Percentiles rank a stretch among this genome's conserved stretches.
Conservation (phyloP, 2,888 invertebrate species). For the Seira ritae region DNA sequence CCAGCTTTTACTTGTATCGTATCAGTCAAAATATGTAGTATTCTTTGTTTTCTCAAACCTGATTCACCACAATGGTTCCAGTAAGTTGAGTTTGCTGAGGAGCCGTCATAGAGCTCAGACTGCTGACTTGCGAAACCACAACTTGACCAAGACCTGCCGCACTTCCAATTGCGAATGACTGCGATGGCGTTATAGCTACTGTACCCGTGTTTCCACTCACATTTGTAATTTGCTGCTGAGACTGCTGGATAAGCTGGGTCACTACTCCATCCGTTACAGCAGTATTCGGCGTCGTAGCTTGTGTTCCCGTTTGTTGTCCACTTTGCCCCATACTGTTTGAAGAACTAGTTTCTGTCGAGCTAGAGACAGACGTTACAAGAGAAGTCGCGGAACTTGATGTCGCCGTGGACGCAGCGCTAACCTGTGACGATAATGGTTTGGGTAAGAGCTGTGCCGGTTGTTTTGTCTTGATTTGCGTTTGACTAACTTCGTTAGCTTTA, state of each 20-base stretch:
- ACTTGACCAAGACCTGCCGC: slow-evolving; percentile 69
- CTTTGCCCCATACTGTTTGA: slow-evolving; percentile 37
- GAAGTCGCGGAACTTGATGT: slow-evolving; percentile 39
- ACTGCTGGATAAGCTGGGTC: slow-evolving; percentile 68
- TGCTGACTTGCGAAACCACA: slow-evolving; percentile 68
- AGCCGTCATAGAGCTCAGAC: slow-evolving; percentile 59
- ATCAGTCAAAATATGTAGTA: too few relatives aligned
- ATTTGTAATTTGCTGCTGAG: slow-evolving; percentile 56
- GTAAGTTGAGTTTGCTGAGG: slow-evolving; percentile 67
- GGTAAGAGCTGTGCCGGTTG: slow-evolving; percentile 72
- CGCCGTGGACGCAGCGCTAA: slow-evolving; percentile 49
- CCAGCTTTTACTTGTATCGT: too few relatives aligned
- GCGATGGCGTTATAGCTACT: slow-evolving; percentile 62
- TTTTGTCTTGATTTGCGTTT: slow-evolving; percentile 63
- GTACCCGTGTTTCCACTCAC: slow-evolving; percentile 57
- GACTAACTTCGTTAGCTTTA: slow-evolving; percentile 51
- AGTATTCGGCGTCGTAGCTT: slow-evolving; percentile 38
- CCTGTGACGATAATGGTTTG: slow-evolving; percentile 69
- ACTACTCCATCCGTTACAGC: slow-evolving; percentile 57
- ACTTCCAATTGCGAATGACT: slow-evolving; percentile 68
- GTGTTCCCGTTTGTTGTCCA: slow-evolving; percentile 29
- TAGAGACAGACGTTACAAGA: slow-evolving; percentile 37
- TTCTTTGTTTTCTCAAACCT: too few relatives aligned
- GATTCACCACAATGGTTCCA: slow-evolving; percentile 73
- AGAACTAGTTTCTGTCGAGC: slow-evolving; percentile 38